Percentiles rank a stretch among this genome's conserved stretches.
Evolutionary conservation across 2,888 invertebrate genomes (phyloP).

Genomic region (Uropetala carovei): DNA sequence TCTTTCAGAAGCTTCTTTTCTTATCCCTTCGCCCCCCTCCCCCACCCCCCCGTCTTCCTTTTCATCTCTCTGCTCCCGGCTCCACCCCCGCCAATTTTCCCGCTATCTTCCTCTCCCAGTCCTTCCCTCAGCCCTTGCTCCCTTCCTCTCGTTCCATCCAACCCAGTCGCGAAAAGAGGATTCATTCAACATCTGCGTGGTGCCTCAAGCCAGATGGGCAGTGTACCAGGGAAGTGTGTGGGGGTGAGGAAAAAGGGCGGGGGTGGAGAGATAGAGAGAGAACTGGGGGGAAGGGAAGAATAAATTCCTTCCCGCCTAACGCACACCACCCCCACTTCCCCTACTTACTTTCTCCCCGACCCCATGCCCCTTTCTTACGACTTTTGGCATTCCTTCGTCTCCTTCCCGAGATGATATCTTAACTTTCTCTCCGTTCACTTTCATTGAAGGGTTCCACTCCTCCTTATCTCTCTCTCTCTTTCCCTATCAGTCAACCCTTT

Average conservation of each 20-base stretch:
- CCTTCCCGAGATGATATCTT: neutral
- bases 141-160: neutral
- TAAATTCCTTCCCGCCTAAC: constrained; percentile 6
- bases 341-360: neutral
- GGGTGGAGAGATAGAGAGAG: neutral
- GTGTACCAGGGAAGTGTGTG: neutral
- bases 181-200: constrained; percentile 46
- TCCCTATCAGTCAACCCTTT: no score
- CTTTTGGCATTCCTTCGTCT: neutral
- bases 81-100: neutral
- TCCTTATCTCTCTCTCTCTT: no score
- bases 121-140: neutral
- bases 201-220: constrained; percentile 54
- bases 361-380: neutral
- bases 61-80: neutral
- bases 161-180: neutral
- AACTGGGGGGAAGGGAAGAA: neutral
- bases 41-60: neutral
- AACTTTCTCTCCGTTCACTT: neutral
- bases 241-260: neutral
- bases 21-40: neutral
- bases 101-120: neutral
- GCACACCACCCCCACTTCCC: neutral
- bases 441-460: no score
- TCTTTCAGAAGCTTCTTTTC: neutral